Base-by-base conservation (phyloP, 2,113 vertebrate species). In the Anarhynchus alexandrinus region DNA sequence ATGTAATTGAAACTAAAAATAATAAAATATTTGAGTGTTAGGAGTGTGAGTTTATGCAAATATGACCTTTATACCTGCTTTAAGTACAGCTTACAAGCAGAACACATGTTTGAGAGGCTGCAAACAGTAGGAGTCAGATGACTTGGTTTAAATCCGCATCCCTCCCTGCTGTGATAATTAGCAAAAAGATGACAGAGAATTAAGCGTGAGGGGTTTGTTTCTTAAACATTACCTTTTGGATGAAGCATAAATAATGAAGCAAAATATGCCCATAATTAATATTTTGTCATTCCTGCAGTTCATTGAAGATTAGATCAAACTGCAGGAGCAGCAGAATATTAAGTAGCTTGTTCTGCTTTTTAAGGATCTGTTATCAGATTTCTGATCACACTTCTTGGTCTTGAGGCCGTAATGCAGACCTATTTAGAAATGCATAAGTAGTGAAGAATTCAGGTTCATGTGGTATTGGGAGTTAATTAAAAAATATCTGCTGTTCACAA, bases 221-320 rank as follows among this genome's bases (percentile, higher is more conserved):
- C 74, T 94, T 89, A 95, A 95, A 95, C 22, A 86, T 66, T 91
- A 71, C 61, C 52, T 94, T 96, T 91, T 72, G 55, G 52, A 65
- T 92, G 54, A 86, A 72, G 71, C 70, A 67, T 82, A 94, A 90
- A 80, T 90, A 85, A 84, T 78, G 73, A 88, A 93, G 58, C 10
- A 77, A 90, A 93, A 85, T 87, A 69, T 30, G 54, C 82, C 73
- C 66, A 17, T 82, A 94, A 94, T 97, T 94, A 86, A 91, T 92
- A 73, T 88, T 88, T 80, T 91, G 73, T 82, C 43, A 78, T 82
- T 66, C 47, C 70, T 85, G 19, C 45, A 78, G 59, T 87, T 90
- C 69, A 64, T 9, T 73, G 59, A 96, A 42, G 42, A 59, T 65
- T 64, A 89, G 55, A 80, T 96, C 86, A 89, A 73, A 52, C 40